phyloP scores from a whole-genome alignment of 2,888 invertebrate genomes.

The Gryllus longicercus region DNA sequence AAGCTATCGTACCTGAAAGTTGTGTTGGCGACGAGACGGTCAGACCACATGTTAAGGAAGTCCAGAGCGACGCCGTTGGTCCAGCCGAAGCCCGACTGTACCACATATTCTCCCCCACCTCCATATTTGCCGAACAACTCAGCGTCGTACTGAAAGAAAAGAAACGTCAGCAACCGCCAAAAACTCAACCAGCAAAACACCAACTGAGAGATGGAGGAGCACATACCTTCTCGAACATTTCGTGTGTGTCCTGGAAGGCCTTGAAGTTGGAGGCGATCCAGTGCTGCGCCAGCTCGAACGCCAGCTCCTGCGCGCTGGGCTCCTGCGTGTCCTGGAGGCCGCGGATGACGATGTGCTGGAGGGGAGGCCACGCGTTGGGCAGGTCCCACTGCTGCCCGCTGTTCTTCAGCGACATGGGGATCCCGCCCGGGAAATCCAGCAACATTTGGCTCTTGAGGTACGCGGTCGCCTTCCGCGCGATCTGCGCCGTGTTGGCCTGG shows the following conservation, averaged over 20 bases:
- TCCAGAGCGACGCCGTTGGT: constrained; percentile 70
- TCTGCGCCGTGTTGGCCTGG: background rate
- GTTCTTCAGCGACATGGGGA: constrained; percentile 62
- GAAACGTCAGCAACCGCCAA: background rate
- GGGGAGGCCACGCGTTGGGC: constrained; percentile 83
- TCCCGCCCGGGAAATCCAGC: constrained; percentile 58
- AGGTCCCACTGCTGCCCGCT: constrained; percentile 77
- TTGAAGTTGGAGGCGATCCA: constrained; percentile 67
- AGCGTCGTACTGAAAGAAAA: constrained; percentile 56
- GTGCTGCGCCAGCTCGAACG: constrained; percentile 61
- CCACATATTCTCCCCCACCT: constrained; percentile 73
- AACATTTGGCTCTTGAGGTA: constrained; percentile 52
- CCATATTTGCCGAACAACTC: constrained; percentile 63
- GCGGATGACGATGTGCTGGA: constrained; percentile 69
- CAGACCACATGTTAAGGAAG: constrained; percentile 54
- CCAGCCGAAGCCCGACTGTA: constrained; percentile 77
- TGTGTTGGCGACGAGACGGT: too few relatives aligned
- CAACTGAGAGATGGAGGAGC: background rate
- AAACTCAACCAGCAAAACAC: background rate
- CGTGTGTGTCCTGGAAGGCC: constrained; percentile 57
- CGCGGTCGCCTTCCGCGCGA: constrained; percentile 48
- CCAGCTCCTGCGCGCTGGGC: constrained; percentile 52
- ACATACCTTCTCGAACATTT: constrained; percentile 67
- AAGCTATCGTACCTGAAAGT: too few relatives aligned
- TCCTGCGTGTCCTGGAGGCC: constrained; percentile 60